These are phyloP conservation scores for Catotricha subobsoleta DNA, from an alignment of 2,888 invertebrate species.

Conservation along the genomic window DNA sequence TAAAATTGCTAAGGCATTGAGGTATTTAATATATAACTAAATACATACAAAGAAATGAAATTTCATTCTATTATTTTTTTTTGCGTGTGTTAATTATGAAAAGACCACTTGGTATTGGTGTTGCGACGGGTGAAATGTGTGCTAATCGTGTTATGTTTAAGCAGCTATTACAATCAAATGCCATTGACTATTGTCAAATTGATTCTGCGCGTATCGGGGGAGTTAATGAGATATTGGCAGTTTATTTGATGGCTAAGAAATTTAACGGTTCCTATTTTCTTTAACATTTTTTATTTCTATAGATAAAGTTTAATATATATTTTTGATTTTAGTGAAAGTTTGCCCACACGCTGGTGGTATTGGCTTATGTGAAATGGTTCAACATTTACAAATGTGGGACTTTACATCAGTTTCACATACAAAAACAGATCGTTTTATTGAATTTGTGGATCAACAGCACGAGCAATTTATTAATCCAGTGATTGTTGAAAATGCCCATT, in stretches of 20 bases:
- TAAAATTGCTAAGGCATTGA: conserved; percentile 51
- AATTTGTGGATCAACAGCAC: conserved; percentile 80
- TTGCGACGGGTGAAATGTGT: conserved; percentile 86
- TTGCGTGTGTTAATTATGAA: too few relatives aligned
- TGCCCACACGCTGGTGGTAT: conserved; percentile 93
- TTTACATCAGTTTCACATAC: conserved; percentile 54
- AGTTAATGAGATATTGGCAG: conserved; percentile 69
- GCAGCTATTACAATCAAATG: conserved; percentile 64
- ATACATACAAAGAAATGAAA: neutral
- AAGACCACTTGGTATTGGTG: conserved; percentile 57
- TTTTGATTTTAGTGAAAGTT: conserved; percentile 50
- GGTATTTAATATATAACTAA: conserved; percentile 23
- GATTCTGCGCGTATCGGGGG: conserved; percentile 79
- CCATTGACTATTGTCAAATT: conserved; percentile 75
- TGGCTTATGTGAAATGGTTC: conserved; percentile 85
- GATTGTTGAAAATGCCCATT: conserved; percentile 47
- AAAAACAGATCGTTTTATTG: conserved; percentile 54
- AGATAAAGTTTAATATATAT: neutral
- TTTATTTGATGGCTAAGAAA: conserved; percentile 79
- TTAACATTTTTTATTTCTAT: conserved; percentile 3
- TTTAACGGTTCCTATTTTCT: conserved; percentile 39
- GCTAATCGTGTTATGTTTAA: conserved; percentile 85
- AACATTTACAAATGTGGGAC: conserved; percentile 82
- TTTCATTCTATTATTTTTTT: too few relatives aligned
- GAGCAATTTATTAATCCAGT: conserved; percentile 70